Percentiles rank a stretch among this genome's conserved stretches.
Conservation (phyloP, 2,797 vertebrate species). For the Falco peregrinus region DNA sequence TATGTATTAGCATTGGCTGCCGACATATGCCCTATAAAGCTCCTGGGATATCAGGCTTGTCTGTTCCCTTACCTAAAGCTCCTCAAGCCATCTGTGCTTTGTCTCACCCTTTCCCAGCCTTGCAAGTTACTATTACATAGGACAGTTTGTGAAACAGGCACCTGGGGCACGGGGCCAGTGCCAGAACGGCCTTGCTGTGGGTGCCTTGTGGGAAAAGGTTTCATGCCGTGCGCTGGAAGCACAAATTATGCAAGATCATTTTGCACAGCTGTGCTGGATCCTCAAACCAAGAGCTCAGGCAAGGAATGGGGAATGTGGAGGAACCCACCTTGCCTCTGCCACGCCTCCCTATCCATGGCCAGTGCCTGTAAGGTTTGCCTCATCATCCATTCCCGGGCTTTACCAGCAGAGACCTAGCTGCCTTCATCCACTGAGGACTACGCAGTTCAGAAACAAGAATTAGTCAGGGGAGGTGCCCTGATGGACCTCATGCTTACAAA, state of each 20-base stretch:
- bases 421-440: background rate
- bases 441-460: background rate
- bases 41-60: background rate
- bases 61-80: background rate
- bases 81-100: background rate
- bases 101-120: background rate
- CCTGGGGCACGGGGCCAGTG: background rate
- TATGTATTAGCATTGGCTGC: background rate
- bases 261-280: background rate
- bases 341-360: background rate
- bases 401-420: background rate
- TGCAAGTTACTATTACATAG: background rate
- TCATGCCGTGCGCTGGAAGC: background rate
- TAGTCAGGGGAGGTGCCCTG: background rate
- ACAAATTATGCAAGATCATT: background rate
- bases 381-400: background rate
- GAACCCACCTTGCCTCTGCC: background rate
- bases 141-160: background rate
- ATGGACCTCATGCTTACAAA: background rate
- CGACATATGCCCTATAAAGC: background rate
- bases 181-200: background rate
- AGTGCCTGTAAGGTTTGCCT: background rate
- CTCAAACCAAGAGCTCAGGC: background rate
- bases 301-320: background rate
- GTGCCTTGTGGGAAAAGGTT: background rate